Evolutionary conservation across 2,797 vertebrate species (phyloP).

Genomic region (Tarsius wallacei): DNA sequence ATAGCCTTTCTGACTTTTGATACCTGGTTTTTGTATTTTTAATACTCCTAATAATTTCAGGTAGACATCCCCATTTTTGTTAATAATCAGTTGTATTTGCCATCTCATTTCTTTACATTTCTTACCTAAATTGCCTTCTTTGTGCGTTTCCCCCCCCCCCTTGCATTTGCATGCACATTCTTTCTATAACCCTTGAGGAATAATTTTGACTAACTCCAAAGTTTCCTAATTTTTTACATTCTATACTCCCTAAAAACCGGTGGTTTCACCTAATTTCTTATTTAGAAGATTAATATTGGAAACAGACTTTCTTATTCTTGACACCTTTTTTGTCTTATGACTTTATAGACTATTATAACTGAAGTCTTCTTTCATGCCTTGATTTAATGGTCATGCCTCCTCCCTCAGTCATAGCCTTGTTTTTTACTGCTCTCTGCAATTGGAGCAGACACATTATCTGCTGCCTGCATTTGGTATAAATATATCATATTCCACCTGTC

Average conservation of each 20-base stretch:
- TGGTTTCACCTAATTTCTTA: conserved; percentile 23
- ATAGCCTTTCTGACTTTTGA: no score
- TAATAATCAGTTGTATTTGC: background rate
- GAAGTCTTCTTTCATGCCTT: background rate
- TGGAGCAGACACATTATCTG: conserved; percentile 56
- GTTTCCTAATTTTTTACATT: background rate
- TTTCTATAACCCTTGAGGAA: background rate
- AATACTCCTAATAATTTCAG: background rate
- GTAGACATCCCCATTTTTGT: background rate
- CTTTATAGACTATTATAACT: conserved; percentile 14
- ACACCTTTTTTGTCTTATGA: conserved; percentile 2
- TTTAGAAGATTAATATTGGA: conserved; percentile 41
- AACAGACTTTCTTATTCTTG: background rate
- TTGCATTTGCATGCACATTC: background rate
- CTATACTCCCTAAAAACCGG: background rate
- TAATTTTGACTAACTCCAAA: background rate
- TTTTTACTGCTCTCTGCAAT: conserved; percentile 26
- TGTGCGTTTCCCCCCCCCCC: background rate
- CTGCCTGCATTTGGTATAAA: conserved; percentile 52
- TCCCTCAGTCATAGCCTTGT: conserved; percentile 24
- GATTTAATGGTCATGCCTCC: background rate
- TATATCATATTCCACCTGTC: conserved; percentile 61
- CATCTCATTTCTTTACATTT: conserved; percentile 12
- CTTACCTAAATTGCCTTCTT: conserved; percentile 21
- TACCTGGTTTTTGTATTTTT: no score